Conservation (phyloP, 2,113 vertebrate genomes). For the Tupaia tana region DNA sequence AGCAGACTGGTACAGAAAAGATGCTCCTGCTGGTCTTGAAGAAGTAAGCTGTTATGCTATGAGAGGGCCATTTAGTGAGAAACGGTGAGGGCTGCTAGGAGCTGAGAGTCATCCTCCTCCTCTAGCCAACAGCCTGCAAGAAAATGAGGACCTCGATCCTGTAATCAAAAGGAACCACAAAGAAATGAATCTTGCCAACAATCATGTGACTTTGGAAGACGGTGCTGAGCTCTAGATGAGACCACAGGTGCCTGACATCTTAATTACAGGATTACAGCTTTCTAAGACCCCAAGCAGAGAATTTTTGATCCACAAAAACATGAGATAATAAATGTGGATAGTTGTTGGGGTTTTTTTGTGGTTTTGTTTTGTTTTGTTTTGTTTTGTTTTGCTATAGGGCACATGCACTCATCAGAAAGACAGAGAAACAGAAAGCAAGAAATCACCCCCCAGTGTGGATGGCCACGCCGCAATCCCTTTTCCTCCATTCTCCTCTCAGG, state of each 20-base stretch:
- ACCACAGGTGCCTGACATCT: not conserved
- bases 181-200: not conserved
- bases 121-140: not conserved
- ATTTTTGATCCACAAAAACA: not conserved
- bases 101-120: not conserved
- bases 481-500: too few relatives aligned
- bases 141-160: not conserved
- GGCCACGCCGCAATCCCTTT: too few relatives aligned
- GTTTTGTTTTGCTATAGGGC: too few relatives aligned
- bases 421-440: too few relatives aligned
- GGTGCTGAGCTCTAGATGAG: not conserved
- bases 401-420: too few relatives aligned
- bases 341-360: not conserved
- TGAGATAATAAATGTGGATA: not conserved
- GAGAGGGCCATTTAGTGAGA: not conserved
- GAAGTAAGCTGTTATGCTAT: not conserved
- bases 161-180: not conserved
- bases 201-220: not conserved
- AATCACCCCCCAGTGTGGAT: too few relatives aligned
- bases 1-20: not conserved
- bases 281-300: not conserved
- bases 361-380: too few relatives aligned
- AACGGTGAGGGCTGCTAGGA: not conserved
- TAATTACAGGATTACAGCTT: not conserved
- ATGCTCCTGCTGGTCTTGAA: not conserved